phyloP scores from a whole-genome alignment of 2,113 vertebrate genomes.

The Pelecanus crispus region DNA sequence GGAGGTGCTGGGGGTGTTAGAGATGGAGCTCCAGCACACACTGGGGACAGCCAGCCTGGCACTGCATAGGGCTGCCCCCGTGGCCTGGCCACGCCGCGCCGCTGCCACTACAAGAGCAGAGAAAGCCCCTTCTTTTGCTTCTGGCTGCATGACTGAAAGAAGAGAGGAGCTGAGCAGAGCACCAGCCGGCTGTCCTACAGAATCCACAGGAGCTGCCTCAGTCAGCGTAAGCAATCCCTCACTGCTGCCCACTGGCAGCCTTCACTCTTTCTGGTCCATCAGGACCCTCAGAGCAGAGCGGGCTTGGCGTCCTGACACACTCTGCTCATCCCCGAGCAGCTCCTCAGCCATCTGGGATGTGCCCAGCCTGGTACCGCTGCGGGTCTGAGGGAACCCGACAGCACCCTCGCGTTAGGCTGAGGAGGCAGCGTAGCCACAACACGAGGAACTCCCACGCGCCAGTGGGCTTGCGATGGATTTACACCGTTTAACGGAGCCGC shows the following conservation, averaged over 20 bases:
- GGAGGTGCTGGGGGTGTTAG: neutral
- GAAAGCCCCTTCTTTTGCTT: neutral
- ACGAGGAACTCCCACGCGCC: neutral
- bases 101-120: neutral
- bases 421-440: neutral
- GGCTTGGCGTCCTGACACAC: neutral
- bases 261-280: neutral
- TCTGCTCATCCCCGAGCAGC: neutral
- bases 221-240: neutral
- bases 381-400: neutral
- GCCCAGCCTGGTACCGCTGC: neutral
- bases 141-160: neutral
- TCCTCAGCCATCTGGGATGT: neutral
- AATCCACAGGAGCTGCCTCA: neutral
- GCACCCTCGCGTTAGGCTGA: fast-evolving
- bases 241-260: neutral
- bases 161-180: neutral
- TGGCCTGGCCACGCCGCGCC: neutral
- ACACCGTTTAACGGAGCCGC: neutral
- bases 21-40: neutral
- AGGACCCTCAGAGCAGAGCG: neutral
- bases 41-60: neutral
- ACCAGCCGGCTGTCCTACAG: neutral
- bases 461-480: neutral
- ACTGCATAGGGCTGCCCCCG: neutral